Evolutionary conservation across 1,140 invertebrate genomes (phyloP), one percentile per base, ranked within the genome.

Genomic region (Melitaea cinxia): DNA sequence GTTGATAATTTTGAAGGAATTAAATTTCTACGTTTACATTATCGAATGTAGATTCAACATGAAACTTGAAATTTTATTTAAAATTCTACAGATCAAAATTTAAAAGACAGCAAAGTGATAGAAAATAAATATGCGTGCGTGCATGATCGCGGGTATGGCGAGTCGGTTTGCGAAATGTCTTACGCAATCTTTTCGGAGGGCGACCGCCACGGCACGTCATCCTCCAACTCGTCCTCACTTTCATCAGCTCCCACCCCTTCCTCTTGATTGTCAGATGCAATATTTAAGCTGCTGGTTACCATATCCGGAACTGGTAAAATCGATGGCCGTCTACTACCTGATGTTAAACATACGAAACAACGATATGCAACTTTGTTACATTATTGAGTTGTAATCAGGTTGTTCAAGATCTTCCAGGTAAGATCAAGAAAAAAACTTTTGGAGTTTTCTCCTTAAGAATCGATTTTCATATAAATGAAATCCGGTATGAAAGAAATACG

Each of bases 181-280:
- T 94, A 97, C 95, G 96, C 95, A 78, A 97, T 97, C 89, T 96
- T 97, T 86, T 97, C 96, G 42, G 96, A 96, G 0, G 96, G 95
- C 2, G 96, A 96, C 71, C 96, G 92, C 96, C 96, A 97, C 1
- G 96, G 96, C 21, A 97, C 96, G 64, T 97, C 96, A 73, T 97
- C 96, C 30, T 97, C 96, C 53, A 97, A 93, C 83, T 97, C 96
- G 72, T 97, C 96, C 73, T 97, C 96, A 72, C 96, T 97, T 72
- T 96, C 96, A 66, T 96, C 96, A 0, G 93, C 94, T 64, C 94
- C 94, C 30, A 94, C 94, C 66, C 94, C 94, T 17, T 95, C 95
- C 23, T 95, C 92, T 52, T 94, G 94, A 58, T 94, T 94, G 68
- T 94, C 94, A 19, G 94, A 92, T 0, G 95, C 92, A 54, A 96